phyloP scores from a whole-genome alignment of 2,113 vertebrate genomes.

The Podilymbus podiceps region DNA sequence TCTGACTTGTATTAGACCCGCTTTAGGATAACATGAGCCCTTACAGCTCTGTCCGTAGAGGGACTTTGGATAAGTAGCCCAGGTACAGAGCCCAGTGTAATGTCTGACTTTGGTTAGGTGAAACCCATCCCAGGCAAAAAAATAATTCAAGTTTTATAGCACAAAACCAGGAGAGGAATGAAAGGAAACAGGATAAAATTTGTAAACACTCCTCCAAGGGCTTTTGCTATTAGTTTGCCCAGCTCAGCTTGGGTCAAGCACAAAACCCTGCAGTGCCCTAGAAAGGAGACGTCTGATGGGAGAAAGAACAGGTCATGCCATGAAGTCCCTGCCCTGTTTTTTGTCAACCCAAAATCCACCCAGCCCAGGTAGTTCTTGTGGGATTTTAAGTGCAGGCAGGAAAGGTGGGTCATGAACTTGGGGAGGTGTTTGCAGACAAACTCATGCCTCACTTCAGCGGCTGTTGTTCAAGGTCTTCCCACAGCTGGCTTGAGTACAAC shows the following conservation, averaged over 20 bases:
- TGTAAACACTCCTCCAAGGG: background rate
- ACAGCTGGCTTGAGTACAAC: background rate
- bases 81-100: background rate
- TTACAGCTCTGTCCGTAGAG: rapidly evolving
- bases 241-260: background rate
- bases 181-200: background rate
- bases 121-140: background rate
- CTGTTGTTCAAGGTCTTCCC: background rate
- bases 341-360: background rate
- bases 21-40: background rate
- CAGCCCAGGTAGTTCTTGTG: background rate
- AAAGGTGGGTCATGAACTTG: background rate
- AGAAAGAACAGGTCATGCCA: background rate
- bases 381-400: background rate
- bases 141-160: background rate
- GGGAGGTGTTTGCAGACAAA: background rate
- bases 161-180: background rate
- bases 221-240: background rate
- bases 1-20: background rate
- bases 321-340: background rate
- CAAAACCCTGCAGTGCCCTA: background rate
- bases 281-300: background rate
- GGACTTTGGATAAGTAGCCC: background rate
- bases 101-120: background rate
- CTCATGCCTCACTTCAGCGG: background rate